Conservation (phyloP, 2,113 vertebrate genomes). For the Salminus brasiliensis region DNA sequence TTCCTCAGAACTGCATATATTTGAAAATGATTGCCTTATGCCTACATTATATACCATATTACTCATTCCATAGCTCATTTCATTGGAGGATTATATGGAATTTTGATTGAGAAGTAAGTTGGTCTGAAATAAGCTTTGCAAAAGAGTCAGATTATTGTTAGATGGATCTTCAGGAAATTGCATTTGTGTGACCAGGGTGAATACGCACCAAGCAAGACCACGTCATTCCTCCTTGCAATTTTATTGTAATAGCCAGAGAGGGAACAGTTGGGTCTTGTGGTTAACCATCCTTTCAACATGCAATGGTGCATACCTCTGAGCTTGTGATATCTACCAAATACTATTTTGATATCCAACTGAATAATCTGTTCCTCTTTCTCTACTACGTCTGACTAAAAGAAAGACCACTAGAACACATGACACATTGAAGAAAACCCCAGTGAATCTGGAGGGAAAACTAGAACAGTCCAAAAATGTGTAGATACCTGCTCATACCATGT, state of each 20-base stretch:
- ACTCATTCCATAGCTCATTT: neutral
- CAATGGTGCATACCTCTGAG: neutral
- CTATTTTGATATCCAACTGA: neutral
- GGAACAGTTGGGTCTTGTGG: constrained; percentile 35
- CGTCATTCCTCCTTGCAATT: constrained; percentile 11
- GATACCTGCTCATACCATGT: neutral
- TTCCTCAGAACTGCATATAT: neutral
- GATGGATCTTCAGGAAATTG: neutral
- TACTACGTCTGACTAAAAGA: neutral
- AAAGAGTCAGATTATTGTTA: too few relatives aligned
- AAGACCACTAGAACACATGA: constrained; percentile 6
- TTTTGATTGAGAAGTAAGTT: too few relatives aligned
- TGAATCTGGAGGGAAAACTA: neutral
- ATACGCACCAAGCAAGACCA: neutral
- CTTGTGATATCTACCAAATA: constrained; percentile 22
- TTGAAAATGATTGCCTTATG: neutral
- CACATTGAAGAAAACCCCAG: neutral
- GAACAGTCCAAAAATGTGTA: too few relatives aligned
- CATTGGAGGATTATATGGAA: neutral
- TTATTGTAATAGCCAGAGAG: constrained; percentile 7
- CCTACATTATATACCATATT: neutral
- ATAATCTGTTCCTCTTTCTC: constrained; percentile 9
- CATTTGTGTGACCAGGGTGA: neutral
- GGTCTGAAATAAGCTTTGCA: too few relatives aligned
- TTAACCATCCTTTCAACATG: constrained; percentile 34